These are phyloP conservation scores for Sphyrna mokarran DNA, from an alignment of 2,113 vertebrate genomes.

Conservation along the genomic window DNA sequence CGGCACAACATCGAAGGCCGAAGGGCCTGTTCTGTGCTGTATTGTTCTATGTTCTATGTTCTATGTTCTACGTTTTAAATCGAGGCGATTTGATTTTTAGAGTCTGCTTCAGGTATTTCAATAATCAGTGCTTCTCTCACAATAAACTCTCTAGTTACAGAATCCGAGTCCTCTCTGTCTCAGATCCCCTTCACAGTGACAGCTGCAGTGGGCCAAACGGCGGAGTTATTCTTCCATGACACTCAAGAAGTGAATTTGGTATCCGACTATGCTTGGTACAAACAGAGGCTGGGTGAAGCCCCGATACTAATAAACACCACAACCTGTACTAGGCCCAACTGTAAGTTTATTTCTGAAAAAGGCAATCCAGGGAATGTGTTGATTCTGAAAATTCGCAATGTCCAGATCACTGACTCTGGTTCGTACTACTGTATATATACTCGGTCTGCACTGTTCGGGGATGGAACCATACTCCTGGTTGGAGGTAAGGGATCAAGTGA, in stretches of 20 bases:
- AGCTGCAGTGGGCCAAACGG: neutral
- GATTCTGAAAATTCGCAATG: neutral
- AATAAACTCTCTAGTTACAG: neutral
- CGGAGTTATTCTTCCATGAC: neutral
- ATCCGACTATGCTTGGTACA: neutral
- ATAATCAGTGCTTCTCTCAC: neutral
- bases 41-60: no score
- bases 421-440: no score
- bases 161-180: neutral
- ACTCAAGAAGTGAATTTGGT: neutral
- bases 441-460: no score
- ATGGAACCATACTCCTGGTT: no score
- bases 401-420: neutral
- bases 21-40: no score
- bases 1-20: no score
- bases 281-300: neutral
- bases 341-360: neutral
- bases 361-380: neutral
- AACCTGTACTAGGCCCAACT: neutral
- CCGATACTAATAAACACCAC: neutral
- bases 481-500: neutral
- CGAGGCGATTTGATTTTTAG: no score
- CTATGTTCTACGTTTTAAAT: fast-evolving
- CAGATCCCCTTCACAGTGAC: neutral
- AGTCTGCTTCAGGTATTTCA: neutral